These are phyloP conservation scores for Dendrolimus pini DNA, from an alignment of 2,888 invertebrate species.

Conservation along the genomic window DNA sequence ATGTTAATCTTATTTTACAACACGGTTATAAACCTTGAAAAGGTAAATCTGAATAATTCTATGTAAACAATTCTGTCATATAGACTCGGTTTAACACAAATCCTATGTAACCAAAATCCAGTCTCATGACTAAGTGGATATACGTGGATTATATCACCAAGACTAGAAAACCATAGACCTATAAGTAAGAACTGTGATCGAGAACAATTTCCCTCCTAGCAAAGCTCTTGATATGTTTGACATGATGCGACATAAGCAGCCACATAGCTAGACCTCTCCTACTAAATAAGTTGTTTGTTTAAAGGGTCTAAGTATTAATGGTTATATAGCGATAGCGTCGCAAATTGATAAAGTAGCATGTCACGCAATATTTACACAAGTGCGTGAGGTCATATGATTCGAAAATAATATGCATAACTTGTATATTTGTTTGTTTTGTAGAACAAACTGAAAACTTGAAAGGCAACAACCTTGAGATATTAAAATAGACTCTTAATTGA, in stretches of 20 bases:
- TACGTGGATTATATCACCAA: neutral
- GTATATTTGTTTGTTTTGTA: neutral
- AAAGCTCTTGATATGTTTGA: neutral
- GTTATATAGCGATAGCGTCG: neutral
- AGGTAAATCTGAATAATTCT: too few relatives aligned
- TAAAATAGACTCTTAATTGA: neutral
- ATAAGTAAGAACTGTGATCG: neutral
- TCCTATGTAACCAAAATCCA: neutral
- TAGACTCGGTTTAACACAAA: neutral
- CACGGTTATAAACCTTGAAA: too few relatives aligned
- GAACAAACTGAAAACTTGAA: neutral
- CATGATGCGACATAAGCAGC: neutral
- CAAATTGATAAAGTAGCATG: neutral
- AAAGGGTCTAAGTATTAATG: neutral
- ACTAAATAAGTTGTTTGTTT: neutral
- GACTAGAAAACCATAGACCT: neutral
- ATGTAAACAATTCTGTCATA: neutral
- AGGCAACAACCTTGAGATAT: neutral
- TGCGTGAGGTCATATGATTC: neutral
- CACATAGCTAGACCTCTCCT: neutral
- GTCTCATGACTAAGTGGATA: neutral
- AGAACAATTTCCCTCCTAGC: neutral
- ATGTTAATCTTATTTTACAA: too few relatives aligned
- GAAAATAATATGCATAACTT: neutral
- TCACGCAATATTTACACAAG: neutral